Base-by-base conservation (phyloP, 1,140 invertebrate genomes). In the Hesperophylax magnus region DNA sequence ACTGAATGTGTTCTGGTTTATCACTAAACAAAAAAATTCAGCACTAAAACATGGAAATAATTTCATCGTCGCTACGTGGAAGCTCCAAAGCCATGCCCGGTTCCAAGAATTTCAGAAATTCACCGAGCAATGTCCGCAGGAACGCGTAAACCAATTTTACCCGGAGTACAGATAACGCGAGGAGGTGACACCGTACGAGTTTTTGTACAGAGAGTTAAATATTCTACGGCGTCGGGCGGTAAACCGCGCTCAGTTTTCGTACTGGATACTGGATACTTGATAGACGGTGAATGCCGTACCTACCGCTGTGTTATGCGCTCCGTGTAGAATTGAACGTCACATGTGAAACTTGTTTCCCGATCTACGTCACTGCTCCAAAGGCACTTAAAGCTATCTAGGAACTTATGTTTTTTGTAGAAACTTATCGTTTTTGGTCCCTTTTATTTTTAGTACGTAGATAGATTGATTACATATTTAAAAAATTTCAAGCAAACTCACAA, bases 321-420 rank as follows among this genome's bases (percentile, higher is more conserved):
- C 54, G 17, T 52, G 15, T 65, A 60, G 34, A 18, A 74, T 56
- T 54, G 54, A 72, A 76, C 79, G 79, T 80, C 79, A 80, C 74
- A 80, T 80, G 75, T 76, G 79, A 80, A 61, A 80, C 69, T 34
- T 76, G 79, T 80, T 76, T 80, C 17, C 58, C 47, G 39, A 47
- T 47, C 39, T 60, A 76, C 39, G 67, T 67, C 63, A 67, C 63
- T 61, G 58, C 20, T 61, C 4, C 63, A 14, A 47, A 14, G 11
- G 9, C 27, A 27, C 27, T 27, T 27, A 27, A 27, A 27, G 27
- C 27, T 27, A 27, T n/a, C n/a, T n/a, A n/a, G n/a, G 5, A 27
- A 27, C 27, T 27, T 2, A 27, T 2, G 2, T 27, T 5, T 27
- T 27, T 2, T 27, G 2, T 2, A 27, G 27, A 2, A 27, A 27